Percentiles rank a stretch among this genome's conserved stretches.
These are phyloP conservation scores for Lytechinus variegatus DNA, from an alignment of 35 echinoderm and acorn worm species.

Conservation along the genomic window DNA sequence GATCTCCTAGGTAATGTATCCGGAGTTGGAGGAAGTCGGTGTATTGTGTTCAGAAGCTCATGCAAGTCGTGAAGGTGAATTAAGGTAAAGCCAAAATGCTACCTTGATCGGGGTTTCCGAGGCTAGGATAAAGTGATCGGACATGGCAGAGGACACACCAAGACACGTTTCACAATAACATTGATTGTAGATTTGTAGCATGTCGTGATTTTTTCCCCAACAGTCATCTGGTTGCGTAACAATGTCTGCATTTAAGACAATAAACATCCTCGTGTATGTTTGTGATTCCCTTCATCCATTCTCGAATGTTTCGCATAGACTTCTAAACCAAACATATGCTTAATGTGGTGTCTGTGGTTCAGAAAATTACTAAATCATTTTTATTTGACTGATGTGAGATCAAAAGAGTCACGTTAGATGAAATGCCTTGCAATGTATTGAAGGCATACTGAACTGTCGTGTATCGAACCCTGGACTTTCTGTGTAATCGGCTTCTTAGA, in stretches of 20 bases:
- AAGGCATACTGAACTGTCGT: no score
- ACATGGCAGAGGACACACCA: neutral
- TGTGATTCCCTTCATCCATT: neutral
- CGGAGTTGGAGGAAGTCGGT: neutral
- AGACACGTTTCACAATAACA: neutral
- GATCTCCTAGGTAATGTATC: neutral
- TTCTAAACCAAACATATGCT: no score
- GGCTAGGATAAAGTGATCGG: neutral
- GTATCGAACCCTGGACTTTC: no score
- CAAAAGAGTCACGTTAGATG: no score
- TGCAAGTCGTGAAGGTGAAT: slow-evolving; percentile 9
- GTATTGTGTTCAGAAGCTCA: neutral
- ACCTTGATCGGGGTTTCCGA: neutral
- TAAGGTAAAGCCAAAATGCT: neutral
- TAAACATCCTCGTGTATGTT: neutral
- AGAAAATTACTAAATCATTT: no score
- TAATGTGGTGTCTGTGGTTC: no score
- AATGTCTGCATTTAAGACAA: neutral
- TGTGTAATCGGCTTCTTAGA: no score
- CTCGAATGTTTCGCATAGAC: neutral
- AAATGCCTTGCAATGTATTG: no score
- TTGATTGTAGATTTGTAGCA: neutral
- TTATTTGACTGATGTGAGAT: no score
- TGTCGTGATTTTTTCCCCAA: neutral
- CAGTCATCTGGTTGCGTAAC: neutral